A percentile compares a stretch with the other conserved stretches of the same genome.
phyloP scores from a whole-genome alignment of 2,113 vertebrate genomes.

The Nothobranchius kuhntae region DNA sequence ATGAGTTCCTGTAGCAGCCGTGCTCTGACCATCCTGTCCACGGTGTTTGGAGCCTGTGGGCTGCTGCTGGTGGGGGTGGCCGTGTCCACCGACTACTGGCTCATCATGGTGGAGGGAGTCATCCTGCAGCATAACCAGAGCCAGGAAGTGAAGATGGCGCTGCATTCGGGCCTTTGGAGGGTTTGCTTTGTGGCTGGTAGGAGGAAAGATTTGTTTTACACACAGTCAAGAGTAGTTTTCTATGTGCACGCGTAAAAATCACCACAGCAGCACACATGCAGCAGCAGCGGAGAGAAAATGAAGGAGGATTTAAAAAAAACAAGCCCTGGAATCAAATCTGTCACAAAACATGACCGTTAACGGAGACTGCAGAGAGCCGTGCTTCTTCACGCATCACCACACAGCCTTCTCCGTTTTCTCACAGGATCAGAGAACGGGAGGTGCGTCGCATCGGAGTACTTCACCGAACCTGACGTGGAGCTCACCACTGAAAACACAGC shows the following conservation, averaged over 20 bases:
- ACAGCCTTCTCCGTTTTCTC: conserved; percentile 21
- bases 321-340: conserved; percentile 36
- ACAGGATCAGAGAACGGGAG: conserved; percentile 89
- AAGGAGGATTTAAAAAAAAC: conserved; percentile 8
- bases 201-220: conserved; percentile 3
- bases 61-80: conserved; percentile 91
- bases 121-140: conserved; percentile 92
- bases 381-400: conserved; percentile 32
- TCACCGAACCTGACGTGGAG: conserved; percentile 89
- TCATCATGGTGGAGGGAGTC: conserved; percentile 92
- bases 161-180: conserved; percentile 92
- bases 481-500: conserved; percentile 94
- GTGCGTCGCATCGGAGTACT: conserved; percentile 91
- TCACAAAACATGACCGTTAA: conserved; percentile 47
- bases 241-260: conserved; percentile 5
- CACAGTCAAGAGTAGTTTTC: neutral
- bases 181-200: conserved; percentile 92
- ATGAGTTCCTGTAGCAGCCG: conserved; percentile 94
- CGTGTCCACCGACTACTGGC: conserved; percentile 94
- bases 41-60: conserved; percentile 90
- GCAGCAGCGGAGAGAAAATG: conserved; percentile 12
- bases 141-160: conserved; percentile 92
- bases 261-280: conserved; percentile 8
- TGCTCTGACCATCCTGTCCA: conserved; percentile 91
- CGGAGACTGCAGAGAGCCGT: conserved; percentile 30